Evolutionary conservation across 2,888 invertebrate genomes (phyloP).

Genomic region (Lithophane leautieri): DNA sequence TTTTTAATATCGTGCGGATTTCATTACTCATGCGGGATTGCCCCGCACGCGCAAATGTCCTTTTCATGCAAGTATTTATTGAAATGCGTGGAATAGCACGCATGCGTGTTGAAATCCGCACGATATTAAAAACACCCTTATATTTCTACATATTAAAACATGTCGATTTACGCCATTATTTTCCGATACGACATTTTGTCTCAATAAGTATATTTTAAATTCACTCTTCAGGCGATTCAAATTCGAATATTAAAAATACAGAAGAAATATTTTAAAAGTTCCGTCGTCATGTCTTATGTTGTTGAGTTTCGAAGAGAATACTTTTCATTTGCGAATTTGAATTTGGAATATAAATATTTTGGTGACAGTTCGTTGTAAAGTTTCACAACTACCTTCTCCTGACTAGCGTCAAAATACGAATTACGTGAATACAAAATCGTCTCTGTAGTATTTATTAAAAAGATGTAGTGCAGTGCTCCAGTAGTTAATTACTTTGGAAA

Average conservation of each 20-base stretch:
- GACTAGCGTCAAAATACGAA: not conserved
- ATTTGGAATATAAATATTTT: constrained; percentile 33
- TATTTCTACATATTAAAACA: no score
- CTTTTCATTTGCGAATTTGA: constrained; percentile 14
- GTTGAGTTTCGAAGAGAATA: not conserved
- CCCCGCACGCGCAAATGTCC: no score
- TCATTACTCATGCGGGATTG: no score
- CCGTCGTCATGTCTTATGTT: not conserved
- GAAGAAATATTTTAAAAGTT: not conserved
- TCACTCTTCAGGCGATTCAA: not conserved
- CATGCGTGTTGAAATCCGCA: no score
- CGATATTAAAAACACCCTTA: no score
- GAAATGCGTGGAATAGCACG: no score
- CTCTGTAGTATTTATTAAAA: not conserved
- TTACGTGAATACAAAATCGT: not conserved
- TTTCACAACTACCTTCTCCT: constrained; percentile 33
- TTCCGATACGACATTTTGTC: not conserved
- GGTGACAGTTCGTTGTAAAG: not conserved
- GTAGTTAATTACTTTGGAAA: not conserved
- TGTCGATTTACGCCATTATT: not conserved
- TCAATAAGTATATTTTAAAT: not conserved
- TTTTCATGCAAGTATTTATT: no score
- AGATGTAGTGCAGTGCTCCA: not conserved
- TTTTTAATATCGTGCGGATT: no score
- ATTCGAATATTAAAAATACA: constrained; percentile 21